These are phyloP conservation scores for Mirounga angustirostris DNA, from an alignment of 2,113 vertebrate genomes.

Conservation along the genomic window DNA sequence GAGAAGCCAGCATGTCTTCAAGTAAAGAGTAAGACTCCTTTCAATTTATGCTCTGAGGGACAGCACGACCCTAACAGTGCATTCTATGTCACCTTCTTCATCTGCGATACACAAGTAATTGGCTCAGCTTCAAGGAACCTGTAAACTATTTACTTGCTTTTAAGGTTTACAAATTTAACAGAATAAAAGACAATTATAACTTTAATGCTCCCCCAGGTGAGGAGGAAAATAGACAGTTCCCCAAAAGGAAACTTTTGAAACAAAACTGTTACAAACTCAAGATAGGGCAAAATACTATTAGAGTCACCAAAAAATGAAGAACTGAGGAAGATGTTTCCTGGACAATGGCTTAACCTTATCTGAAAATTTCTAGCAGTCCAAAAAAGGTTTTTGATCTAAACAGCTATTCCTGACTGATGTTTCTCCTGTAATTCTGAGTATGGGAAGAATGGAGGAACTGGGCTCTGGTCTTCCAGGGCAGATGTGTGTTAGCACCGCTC, in stretches of 20 bases:
- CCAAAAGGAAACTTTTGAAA: conserved; percentile 4
- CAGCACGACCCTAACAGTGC: background rate
- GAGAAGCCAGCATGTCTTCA: background rate
- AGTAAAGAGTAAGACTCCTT: background rate
- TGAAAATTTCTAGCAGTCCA: conserved; percentile 42
- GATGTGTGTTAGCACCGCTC: background rate
- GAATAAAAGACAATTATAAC: conserved; percentile 14
- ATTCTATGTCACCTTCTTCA: conserved; percentile 28
- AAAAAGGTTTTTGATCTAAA: background rate
- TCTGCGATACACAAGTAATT: background rate
- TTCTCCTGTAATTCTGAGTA: background rate
- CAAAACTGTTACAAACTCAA: conserved; percentile 21
- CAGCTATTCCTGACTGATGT: background rate
- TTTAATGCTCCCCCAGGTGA: background rate
- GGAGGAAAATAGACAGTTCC: background rate
- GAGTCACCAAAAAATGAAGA: conserved; percentile 4
- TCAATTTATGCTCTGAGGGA: background rate
- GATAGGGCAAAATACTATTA: conserved; percentile 8
- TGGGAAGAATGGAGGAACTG: background rate
- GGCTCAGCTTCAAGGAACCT: conserved; percentile 5
- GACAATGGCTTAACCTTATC: background rate
- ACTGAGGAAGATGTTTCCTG: background rate
- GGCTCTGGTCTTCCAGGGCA: background rate
- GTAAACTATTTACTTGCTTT: conserved; percentile 47
- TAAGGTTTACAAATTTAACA: conserved; percentile 23